Percentiles rank a stretch among this genome's conserved stretches.
These are phyloP conservation scores for Synanthedon myopaeformis DNA, from an alignment of 2,888 invertebrate genomes.

Conservation along the genomic window DNA sequence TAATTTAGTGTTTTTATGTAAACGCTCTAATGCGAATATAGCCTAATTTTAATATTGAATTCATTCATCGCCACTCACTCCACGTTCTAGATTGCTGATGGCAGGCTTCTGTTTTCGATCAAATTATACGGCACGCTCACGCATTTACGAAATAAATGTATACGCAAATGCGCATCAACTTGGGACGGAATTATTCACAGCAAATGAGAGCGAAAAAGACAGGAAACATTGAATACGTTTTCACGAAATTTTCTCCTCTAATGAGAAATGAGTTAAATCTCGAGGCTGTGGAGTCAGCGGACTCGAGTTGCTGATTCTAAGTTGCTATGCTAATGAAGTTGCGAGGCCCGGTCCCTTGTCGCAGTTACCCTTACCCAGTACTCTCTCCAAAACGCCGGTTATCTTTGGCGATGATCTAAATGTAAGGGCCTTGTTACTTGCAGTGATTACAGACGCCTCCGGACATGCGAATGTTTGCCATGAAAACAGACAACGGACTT, in stretches of 20 bases:
- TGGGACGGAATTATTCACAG: slow-evolving; percentile 25
- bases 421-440: slow-evolving; percentile 32
- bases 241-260: slow-evolving; percentile 34
- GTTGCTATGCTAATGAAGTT: slow-evolving; percentile 48
- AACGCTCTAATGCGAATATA: not conserved
- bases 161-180: slow-evolving; percentile 22
- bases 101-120: slow-evolving; percentile 51
- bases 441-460: slow-evolving; percentile 43
- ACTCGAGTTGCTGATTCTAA: slow-evolving; percentile 33
- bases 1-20: not conserved
- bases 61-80: slow-evolving; percentile 32
- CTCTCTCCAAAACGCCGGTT: slow-evolving; percentile 33
- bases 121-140: slow-evolving; percentile 50
- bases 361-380: slow-evolving; percentile 10
- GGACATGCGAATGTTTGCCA: slow-evolving; percentile 44
- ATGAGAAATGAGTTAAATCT: slow-evolving; percentile 57
- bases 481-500: slow-evolving; percentile 23
- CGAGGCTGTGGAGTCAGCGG: slow-evolving; percentile 48
- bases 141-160: slow-evolving; percentile 26
- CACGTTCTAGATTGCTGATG: slow-evolving; percentile 30
- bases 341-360: slow-evolving; percentile 19
- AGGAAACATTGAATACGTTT: slow-evolving; percentile 36
- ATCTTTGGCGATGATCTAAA: slow-evolving; percentile 51
- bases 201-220: slow-evolving; percentile 25
- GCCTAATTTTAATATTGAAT: slow-evolving; percentile 16